Percentiles rank a stretch among this genome's conserved stretches.
phyloP scores from a whole-genome alignment of 2,888 invertebrate genomes.

The Drosophila kambysellisi region DNA sequence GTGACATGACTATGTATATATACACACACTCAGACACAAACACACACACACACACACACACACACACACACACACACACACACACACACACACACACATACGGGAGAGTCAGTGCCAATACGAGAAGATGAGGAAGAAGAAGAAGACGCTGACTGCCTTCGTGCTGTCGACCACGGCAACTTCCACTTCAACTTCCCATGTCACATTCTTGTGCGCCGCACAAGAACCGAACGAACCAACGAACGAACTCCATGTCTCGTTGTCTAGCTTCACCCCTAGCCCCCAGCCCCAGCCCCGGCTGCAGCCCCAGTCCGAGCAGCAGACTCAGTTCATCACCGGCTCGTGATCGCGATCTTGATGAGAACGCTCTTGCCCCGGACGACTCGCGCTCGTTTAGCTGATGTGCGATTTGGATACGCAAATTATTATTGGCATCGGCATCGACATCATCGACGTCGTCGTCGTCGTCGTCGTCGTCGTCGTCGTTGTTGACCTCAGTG shows the following conservation, averaged over 20 bases:
- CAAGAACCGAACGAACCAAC: slow-evolving; percentile 47
- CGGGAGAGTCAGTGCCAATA: slow-evolving; percentile 43
- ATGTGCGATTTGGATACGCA: slow-evolving; percentile 44
- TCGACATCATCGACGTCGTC: slow-evolving; percentile 9
- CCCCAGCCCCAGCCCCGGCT: not conserved
- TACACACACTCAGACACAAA: slow-evolving; percentile 22
- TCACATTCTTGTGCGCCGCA: slow-evolving; percentile 70
- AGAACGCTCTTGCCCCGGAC: slow-evolving; percentile 8
- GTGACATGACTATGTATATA: slow-evolving; percentile 54
- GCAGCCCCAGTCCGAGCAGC: not conserved
- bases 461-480: not conserved
- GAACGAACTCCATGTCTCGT: slow-evolving; percentile 54
- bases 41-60: not conserved
- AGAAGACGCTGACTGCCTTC: slow-evolving; percentile 56
- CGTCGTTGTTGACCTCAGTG: slow-evolving; percentile 6
- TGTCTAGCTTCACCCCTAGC: slow-evolving; percentile 24
- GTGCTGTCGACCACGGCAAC: slow-evolving; percentile 62
- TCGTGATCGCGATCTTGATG: slow-evolving; percentile 33
- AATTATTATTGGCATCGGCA: slow-evolving; percentile 54
- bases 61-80: not conserved
- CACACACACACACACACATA: not conserved
- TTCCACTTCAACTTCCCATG: slow-evolving; percentile 69
- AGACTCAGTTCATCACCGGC: slow-evolving; percentile 3
- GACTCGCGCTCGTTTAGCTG: slow-evolving; percentile 25
- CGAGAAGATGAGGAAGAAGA: not conserved